Percentiles rank a stretch among this genome's conserved stretches.
These are phyloP conservation scores for Pachyseris speciosa DNA, from an alignment of 64 coral and sea anemone genomes.

Conservation along the genomic window DNA sequence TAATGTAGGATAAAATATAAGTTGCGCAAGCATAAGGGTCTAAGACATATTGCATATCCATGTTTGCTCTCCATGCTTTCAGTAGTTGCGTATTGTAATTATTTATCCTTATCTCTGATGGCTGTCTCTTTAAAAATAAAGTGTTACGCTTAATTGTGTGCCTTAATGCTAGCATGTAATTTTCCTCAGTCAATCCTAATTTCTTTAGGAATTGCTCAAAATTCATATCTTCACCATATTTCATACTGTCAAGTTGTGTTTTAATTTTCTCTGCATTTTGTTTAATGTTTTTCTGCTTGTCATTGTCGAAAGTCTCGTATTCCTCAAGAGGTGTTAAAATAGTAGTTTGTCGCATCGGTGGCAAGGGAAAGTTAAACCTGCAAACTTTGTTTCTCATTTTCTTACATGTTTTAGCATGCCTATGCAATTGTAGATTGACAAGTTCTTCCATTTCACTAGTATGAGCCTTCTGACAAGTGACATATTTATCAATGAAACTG, in stretches of 20 bases:
- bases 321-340: conserved; percentile 54
- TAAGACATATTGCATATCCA: too few species aligned
- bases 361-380: conserved; percentile 68
- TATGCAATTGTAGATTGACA: conserved; percentile 61
- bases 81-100: conserved; percentile 38
- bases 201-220: conserved; percentile 56
- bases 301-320: conserved; percentile 2
- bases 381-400: conserved; percentile 55
- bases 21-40: too few species aligned
- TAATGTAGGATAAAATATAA: conserved; percentile 42
- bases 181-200: conserved; percentile 23
- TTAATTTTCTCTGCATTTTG: conserved; percentile 30
- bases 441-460: conserved; percentile 32
- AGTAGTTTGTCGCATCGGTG: conserved; percentile 52
- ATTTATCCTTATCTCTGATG: conserved; percentile 62
- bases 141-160: conserved; percentile 12
- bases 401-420: conserved; percentile 67
- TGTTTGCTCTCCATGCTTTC: conserved; percentile 48
- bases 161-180: conserved; percentile 41
- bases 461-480: conserved; percentile 16
- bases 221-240: conserved; percentile 67
- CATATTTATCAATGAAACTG: conserved; percentile 40
- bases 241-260: conserved; percentile 47
- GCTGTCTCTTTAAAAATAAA: conserved; percentile 43
- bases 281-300: conserved; percentile 41